A percentile compares a stretch with the other conserved stretches of the same genome.
Evolutionary conservation across 64 coral and sea anemone genomes (phyloP).

Genomic region (Platygyra sinensis): DNA sequence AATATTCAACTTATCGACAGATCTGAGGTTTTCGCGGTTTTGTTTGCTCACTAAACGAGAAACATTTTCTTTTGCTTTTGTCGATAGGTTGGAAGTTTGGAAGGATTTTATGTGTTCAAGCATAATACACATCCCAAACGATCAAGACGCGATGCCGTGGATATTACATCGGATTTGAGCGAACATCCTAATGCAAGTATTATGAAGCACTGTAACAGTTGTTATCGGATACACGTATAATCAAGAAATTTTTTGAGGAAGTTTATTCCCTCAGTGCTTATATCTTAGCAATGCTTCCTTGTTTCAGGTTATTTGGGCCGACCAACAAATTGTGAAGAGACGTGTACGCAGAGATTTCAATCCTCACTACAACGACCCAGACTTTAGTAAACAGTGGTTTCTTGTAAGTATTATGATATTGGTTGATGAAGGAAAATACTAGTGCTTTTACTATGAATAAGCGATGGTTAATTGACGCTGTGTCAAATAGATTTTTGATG

Average conservation of each 20-base stretch:
- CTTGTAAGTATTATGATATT: constrained; percentile 55
- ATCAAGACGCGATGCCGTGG: constrained; percentile 67
- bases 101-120: constrained; percentile 86
- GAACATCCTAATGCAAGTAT: constrained; percentile 66
- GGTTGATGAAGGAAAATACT: too few relatives aligned
- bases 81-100: constrained; percentile 87
- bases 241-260: not conserved
- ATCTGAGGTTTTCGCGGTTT: not conserved
- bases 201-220: not conserved
- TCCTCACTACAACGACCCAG: constrained; percentile 56
- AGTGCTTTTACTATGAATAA: too few relatives aligned
- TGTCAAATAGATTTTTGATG: too few relatives aligned
- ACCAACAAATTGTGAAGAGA: constrained; percentile 93
- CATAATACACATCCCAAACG: constrained; percentile 79
- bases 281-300: not conserved
- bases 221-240: not conserved
- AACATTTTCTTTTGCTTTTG: not conserved
- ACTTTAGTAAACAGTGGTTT: constrained; percentile 88
- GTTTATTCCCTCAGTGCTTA: not conserved
- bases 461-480: too few relatives aligned
- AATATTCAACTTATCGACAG: constrained; percentile 13
- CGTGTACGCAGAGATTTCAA: constrained; percentile 72
- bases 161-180: constrained; percentile 52
- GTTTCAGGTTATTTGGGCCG: constrained; percentile 83
- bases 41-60: not conserved